Evolutionary conservation across 2,888 invertebrate species (phyloP).

Genomic region (Rhagonycha fulva): DNA sequence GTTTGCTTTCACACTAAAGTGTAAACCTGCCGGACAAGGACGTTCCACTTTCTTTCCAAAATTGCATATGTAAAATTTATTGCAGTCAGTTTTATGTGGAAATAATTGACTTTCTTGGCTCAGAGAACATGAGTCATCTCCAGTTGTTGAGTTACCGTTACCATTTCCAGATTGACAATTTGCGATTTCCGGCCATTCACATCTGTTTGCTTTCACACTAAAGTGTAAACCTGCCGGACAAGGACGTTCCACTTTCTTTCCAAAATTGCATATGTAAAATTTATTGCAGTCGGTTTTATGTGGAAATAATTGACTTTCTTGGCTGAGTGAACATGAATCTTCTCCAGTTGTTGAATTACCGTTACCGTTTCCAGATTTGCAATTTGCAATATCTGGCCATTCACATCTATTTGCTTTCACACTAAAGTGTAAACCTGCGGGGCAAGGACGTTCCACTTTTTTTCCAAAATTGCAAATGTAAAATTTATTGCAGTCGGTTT

Average conservation of each 20-base stretch:
- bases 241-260: slow-evolving; percentile 11
- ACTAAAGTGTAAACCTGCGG: slow-evolving; percentile 7
- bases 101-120: slow-evolving; percentile 4
- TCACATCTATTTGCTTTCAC: no score
- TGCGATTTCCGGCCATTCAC: slow-evolving; percentile 33
- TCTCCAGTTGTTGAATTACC: neutral
- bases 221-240: slow-evolving; percentile 33
- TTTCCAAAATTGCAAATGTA: neutral
- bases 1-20: slow-evolving; percentile 28
- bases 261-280: slow-evolving; percentile 32
- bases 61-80: slow-evolving; percentile 32
- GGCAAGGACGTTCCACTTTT: neutral
- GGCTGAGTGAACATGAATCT: neutral
- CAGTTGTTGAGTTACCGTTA: neutral
- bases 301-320: neutral
- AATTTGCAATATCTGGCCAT: no score
- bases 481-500: neutral
- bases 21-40: slow-evolving; percentile 30
- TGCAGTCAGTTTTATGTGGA: slow-evolving; percentile 27
- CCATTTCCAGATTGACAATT: slow-evolving; percentile 15
- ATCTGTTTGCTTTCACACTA: slow-evolving; percentile 25
- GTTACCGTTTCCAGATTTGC: neutral
- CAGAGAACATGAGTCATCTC: neutral
- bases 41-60: slow-evolving; percentile 18
- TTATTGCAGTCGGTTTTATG: slow-evolving; percentile 27